phyloP scores from a whole-genome alignment of 2,888 invertebrate genomes.

The Megalurothrips usitatus region DNA sequence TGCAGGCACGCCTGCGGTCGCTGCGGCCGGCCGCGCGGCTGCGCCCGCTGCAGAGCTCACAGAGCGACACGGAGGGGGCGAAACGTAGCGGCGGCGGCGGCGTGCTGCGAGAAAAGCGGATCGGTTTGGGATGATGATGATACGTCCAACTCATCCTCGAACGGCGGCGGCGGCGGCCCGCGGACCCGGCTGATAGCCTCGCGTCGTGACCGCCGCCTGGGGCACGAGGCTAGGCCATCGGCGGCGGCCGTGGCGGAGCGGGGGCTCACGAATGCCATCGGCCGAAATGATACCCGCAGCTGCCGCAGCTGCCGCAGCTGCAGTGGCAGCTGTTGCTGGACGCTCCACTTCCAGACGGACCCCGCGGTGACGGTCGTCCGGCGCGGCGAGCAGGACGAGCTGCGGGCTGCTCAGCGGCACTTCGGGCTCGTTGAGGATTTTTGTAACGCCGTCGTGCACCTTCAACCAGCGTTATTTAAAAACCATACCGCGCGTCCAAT shows the following conservation, averaged over 20 bases:
- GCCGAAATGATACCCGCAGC: background rate
- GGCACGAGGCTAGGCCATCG: background rate
- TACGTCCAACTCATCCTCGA: background rate
- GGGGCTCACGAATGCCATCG: background rate
- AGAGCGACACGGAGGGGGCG: background rate
- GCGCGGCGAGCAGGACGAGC: no score
- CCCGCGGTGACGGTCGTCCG: no score
- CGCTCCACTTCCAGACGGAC: background rate
- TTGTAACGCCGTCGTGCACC: no score
- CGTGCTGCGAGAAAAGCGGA: conserved; percentile 2
- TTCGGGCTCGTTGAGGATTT: no score
- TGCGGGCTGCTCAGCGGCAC: no score
- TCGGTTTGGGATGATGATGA: background rate
- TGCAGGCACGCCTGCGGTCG: background rate
- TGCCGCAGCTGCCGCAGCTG: no score
- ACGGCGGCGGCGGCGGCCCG: background rate
- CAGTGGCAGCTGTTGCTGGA: no score
- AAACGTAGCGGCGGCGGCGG: background rate
- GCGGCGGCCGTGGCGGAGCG: background rate
- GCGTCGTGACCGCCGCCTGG: background rate
- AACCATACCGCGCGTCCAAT: no score
- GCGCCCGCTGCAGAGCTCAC: background rate
- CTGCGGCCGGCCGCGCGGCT: background rate
- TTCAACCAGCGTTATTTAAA: no score
- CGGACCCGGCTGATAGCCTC: background rate